These are phyloP conservation scores for Suncus etruscus DNA, from an alignment of 2,113 vertebrate genomes.

Conservation along the genomic window DNA sequence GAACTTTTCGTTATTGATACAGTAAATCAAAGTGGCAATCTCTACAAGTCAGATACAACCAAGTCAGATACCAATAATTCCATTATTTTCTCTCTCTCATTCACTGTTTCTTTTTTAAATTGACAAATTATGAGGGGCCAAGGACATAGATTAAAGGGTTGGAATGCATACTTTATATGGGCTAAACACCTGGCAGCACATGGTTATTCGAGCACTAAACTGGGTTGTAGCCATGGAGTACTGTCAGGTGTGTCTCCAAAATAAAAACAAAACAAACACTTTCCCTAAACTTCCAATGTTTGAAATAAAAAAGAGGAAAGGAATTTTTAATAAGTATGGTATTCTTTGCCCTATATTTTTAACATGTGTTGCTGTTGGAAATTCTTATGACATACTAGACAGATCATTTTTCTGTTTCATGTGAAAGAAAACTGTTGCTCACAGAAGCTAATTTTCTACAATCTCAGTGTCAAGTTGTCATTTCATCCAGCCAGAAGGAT, in stretches of 20 bases:
- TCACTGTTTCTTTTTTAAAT: background rate
- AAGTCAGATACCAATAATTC: background rate
- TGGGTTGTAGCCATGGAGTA: too few species aligned
- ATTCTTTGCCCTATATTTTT: background rate
- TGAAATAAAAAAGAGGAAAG: background rate
- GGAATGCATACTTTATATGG: too few species aligned
- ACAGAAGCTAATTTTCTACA: background rate
- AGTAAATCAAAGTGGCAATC: background rate
- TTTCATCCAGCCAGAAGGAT: background rate
- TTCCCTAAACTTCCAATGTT: background rate
- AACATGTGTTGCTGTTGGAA: constrained; percentile 5
- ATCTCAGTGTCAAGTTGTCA: background rate
- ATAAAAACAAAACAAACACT: too few species aligned
- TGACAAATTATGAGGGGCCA: background rate
- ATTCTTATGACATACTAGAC: background rate
- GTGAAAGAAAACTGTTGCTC: background rate
- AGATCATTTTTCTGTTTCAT: background rate
- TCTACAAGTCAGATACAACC: background rate
- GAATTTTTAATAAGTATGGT: background rate
- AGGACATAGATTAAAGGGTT: too few species aligned
- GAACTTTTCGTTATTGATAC: background rate
- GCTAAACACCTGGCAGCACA: too few species aligned
- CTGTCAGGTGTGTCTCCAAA: too few species aligned
- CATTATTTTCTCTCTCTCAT: background rate
- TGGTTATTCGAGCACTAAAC: too few species aligned